Evolutionary conservation across 2,888 invertebrate species (phyloP).

Genomic region (Drosophila buzzatii): DNA sequence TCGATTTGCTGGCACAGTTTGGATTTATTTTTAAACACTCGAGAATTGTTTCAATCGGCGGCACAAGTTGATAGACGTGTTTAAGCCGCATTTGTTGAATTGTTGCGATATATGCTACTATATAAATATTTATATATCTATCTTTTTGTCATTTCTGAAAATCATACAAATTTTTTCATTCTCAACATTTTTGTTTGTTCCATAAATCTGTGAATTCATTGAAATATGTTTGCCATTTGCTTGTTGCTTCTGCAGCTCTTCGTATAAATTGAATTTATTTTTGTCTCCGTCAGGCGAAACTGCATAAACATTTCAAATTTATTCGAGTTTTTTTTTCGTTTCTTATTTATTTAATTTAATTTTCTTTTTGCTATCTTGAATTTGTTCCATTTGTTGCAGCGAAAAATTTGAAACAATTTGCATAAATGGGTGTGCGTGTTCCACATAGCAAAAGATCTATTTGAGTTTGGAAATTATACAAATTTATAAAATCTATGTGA

Average conservation of each 20-base stretch:
- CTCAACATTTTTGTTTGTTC: conserved; percentile 4
- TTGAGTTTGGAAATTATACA: not conserved
- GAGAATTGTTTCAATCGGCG: conserved; percentile 17
- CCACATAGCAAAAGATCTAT: not conserved
- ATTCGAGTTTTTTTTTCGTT: conserved; percentile 32
- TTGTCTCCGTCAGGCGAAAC: conserved; percentile 39
- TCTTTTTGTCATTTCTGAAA: not conserved
- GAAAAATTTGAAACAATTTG: conserved; percentile 48
- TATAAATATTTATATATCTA: not conserved
- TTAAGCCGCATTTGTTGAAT: conserved; percentile 15
- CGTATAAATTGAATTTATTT: conserved; percentile 45
- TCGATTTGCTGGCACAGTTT: conserved; percentile 65
- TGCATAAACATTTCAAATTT: conserved; percentile 68
- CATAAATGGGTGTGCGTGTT: conserved; percentile 8
- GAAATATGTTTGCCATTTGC: not conserved
- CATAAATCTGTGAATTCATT: conserved; percentile 21
- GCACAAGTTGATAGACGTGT: conserved; percentile 39
- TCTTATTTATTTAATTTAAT: conserved; percentile 18
- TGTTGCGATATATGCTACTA: not conserved
- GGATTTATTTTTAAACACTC: conserved; percentile 62
- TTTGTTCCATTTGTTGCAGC: conserved; percentile 12
- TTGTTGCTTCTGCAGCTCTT: conserved; percentile 1
- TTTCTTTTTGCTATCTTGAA: not conserved
- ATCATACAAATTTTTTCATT: not conserved
- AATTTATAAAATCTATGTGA: not conserved